A percentile compares a stretch with the other conserved stretches of the same genome.
Evolutionary conservation across 2,113 vertebrate genomes (phyloP).

Genomic region (Tetraodon nigroviridis): DNA sequence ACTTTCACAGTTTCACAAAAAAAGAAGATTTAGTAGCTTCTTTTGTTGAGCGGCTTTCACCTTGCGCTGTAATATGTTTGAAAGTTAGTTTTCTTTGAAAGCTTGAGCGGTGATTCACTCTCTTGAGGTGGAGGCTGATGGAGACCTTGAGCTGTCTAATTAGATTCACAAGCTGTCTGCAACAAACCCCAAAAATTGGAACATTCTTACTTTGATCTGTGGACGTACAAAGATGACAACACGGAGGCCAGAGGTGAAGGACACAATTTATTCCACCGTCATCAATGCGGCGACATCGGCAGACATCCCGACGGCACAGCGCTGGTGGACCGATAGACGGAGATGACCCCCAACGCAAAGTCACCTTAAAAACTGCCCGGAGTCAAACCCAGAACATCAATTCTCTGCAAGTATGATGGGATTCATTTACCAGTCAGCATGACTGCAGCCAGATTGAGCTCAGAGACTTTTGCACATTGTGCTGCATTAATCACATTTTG

Average conservation of each 20-base stretch:
- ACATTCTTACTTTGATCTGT: too few relatives aligned
- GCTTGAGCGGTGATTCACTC: background rate
- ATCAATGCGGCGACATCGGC: too few relatives aligned
- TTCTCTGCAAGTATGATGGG: conserved; percentile 12
- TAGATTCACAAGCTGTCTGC: background rate
- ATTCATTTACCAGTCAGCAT: conserved; percentile 23
- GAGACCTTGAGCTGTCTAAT: conserved; percentile 2
- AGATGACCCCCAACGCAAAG: conserved; percentile 29
- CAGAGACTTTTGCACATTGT: background rate
- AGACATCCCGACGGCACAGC: background rate
- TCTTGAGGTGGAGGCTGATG: background rate
- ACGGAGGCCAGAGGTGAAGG: too few relatives aligned
- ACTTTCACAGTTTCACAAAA: too few relatives aligned
- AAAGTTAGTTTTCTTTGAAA: background rate
- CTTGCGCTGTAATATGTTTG: background rate
- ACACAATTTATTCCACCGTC: too few relatives aligned
- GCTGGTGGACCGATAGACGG: background rate
- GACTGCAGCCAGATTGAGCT: conserved; percentile 11
- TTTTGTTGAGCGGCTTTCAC: background rate
- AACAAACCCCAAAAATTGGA: too few relatives aligned
- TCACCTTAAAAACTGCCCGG: conserved; percentile 6
- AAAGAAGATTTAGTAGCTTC: background rate
- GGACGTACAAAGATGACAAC: too few relatives aligned
- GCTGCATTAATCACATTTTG: background rate
- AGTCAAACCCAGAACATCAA: conserved; percentile 26